Percentiles rank a stretch among this genome's conserved stretches.
These are phyloP conservation scores for Pammene fasciana DNA, from an alignment of 2,888 invertebrate species.

Conservation along the genomic window DNA sequence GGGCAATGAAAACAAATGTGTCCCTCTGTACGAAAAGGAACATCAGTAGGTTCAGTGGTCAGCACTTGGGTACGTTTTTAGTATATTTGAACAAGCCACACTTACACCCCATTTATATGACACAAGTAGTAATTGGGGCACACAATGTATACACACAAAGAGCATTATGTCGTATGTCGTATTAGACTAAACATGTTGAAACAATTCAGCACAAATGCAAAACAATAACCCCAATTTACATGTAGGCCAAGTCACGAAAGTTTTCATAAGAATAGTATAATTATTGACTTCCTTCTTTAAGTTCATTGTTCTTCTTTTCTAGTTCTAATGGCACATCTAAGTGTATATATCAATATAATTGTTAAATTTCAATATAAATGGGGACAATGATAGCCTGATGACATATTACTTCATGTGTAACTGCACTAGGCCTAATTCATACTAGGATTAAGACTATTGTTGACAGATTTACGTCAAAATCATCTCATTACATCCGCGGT, in stretches of 20 bases:
- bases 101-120: not conserved
- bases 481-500: too few relatives aligned
- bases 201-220: slow-evolving; percentile 34
- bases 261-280: slow-evolving; percentile 14
- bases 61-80: not conserved
- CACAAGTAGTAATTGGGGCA: not conserved
- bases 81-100: not conserved
- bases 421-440: not conserved
- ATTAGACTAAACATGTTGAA: slow-evolving; percentile 7
- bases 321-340: slow-evolving; percentile 46
- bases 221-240: slow-evolving; percentile 42
- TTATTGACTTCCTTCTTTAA: slow-evolving; percentile 20
- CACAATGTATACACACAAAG: not conserved
- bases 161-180: not conserved
- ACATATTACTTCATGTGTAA: not conserved
- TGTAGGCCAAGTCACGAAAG: slow-evolving; percentile 42
- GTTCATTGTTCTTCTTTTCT: slow-evolving; percentile 40
- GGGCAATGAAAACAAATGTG: not conserved
- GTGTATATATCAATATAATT: slow-evolving; percentile 18
- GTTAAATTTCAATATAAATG: slow-evolving; percentile 15
- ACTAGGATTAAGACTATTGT: too few relatives aligned
- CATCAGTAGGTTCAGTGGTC: not conserved
- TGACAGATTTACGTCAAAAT: too few relatives aligned
- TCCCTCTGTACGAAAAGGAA: not conserved
- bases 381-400: not conserved